Percentiles rank a stretch among this genome's conserved stretches.
These are phyloP conservation scores for Pipistrellus nathusii DNA, from an alignment of 2,797 vertebrate genomes.

Conservation along the genomic window DNA sequence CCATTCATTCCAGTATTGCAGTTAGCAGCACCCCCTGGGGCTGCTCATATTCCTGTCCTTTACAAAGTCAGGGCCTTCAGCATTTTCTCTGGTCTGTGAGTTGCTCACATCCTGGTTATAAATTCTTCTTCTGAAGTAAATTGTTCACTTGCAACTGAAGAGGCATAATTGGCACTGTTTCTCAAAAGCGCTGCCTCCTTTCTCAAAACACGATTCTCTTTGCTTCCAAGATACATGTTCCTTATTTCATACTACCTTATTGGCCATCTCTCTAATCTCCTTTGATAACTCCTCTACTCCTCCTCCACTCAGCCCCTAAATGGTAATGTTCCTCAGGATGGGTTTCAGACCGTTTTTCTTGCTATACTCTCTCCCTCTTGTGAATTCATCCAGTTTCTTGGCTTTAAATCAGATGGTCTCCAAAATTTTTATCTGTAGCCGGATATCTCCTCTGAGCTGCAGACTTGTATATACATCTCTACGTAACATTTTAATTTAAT, in stretches of 20 bases:
- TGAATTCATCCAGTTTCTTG: neutral
- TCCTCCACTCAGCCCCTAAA: conserved; percentile 6
- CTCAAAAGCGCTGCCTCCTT: neutral
- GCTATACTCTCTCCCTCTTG: neutral
- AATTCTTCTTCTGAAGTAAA: conserved; percentile 34
- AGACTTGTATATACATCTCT: neutral
- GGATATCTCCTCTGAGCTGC: neutral
- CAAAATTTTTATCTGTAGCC: neutral
- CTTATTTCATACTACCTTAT: neutral
- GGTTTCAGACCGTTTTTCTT: neutral
- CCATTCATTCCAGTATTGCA: neutral
- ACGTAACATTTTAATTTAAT: neutral
- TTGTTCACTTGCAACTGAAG: neutral
- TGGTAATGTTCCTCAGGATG: neutral
- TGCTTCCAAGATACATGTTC: neutral
- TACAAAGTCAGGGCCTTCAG: neutral
- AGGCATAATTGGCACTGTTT: neutral
- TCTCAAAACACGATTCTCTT: neutral
- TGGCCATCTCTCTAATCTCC: neutral
- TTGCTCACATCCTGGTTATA: neutral
- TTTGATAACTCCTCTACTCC: neutral
- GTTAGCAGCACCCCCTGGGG: neutral
- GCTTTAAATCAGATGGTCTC: neutral
- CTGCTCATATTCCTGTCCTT: conserved; percentile 1
- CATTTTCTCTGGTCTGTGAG: conserved; percentile 5